phyloP scores from a whole-genome alignment of 2,888 invertebrate species.

The Timema cristinae region DNA sequence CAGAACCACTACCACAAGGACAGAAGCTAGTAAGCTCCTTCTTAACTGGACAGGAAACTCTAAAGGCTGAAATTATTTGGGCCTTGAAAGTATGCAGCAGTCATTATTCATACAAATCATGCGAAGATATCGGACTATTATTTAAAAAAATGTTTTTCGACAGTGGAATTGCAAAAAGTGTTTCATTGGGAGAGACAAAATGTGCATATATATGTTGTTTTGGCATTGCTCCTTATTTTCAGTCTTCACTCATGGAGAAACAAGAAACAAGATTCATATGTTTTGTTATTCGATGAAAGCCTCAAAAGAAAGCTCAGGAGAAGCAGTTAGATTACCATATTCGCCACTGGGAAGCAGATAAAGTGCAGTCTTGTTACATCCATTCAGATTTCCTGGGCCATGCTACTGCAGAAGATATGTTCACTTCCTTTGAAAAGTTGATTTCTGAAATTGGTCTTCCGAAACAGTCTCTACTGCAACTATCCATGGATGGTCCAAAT shows the following conservation, averaged over 20 bases:
- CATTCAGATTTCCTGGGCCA: background rate
- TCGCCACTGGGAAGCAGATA: slow-evolving; percentile 6
- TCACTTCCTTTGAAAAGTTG: slow-evolving; percentile 11
- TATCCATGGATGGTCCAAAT: no score
- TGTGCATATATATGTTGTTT: slow-evolving; percentile 12
- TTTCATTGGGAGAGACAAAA: background rate
- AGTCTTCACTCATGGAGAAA: background rate
- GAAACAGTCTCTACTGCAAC: no score
- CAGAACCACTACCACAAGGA: no score
- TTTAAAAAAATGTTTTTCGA: no score
- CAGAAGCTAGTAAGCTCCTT: no score
- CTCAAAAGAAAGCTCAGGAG: slow-evolving; percentile 7
- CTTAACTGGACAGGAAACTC: no score
- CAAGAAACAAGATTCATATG: background rate
- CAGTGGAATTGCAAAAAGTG: no score
- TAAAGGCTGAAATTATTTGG: no score
- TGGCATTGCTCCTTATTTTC: slow-evolving; percentile 15
- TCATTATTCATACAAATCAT: no score
- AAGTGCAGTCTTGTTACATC: background rate
- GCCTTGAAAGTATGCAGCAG: no score
- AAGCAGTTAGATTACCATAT: slow-evolving; percentile 12
- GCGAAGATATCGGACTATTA: no score
- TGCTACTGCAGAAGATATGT: slow-evolving; percentile 12
- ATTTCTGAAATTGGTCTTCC: background rate
- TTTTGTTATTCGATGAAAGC: slow-evolving; percentile 9